Evolutionary conservation across 2,113 vertebrate genomes (phyloP).

Genomic region (Myanophis thanlyinensis): DNA sequence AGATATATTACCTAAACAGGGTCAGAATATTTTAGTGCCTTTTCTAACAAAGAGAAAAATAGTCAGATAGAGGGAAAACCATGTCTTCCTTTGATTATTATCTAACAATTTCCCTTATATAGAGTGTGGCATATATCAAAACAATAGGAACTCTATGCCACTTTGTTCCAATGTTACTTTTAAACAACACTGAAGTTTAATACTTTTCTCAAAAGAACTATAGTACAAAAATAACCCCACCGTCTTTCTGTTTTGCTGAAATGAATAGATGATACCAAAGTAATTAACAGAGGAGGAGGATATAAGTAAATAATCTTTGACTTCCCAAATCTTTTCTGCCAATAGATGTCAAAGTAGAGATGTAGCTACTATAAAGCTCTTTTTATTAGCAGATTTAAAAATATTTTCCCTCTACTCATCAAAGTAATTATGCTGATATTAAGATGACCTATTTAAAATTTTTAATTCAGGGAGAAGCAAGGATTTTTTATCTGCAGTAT

Average conservation of each 20-base stretch:
- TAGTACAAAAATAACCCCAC: not conserved
- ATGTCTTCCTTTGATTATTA: not conserved
- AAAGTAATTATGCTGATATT: not conserved
- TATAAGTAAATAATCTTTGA: not conserved
- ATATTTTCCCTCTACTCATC: not conserved
- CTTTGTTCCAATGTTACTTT: not conserved
- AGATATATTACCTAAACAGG: not conserved
- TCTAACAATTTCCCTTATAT: not conserved
- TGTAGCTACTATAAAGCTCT: not conserved
- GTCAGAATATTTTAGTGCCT: not conserved
- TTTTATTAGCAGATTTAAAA: not conserved
- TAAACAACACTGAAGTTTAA: not conserved
- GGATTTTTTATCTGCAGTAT: not conserved
- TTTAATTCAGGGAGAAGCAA: not conserved
- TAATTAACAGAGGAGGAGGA: not conserved
- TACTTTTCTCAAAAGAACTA: not conserved
- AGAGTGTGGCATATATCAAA: not conserved
- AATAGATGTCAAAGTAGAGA: not conserved
- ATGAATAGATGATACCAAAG: not conserved
- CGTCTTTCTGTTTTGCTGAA: not conserved
- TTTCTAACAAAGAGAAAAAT: not conserved
- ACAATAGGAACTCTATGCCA: not conserved
- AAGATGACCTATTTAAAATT: not conserved
- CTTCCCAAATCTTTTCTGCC: not conserved
- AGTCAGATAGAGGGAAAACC: not conserved